Conservation (phyloP, 1,140 invertebrate genomes). For the silkworm (Bombyx mori) region DNA sequence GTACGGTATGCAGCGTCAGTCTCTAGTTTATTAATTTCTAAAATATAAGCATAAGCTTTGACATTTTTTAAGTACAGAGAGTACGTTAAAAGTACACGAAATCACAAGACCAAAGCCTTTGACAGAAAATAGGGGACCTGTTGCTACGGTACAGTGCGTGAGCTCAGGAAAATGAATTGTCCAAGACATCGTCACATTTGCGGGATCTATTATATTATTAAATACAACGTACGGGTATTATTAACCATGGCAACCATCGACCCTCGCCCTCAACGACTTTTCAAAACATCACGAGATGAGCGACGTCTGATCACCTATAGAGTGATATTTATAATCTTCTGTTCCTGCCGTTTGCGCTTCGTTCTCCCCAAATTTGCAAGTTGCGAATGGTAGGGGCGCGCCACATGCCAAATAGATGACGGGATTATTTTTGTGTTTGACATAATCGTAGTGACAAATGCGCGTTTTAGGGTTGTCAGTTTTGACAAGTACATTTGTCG, state of each 20-base stretch:
- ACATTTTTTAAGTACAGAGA: too few relatives aligned
- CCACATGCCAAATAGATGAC: conserved; percentile 63
- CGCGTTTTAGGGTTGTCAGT: conserved; percentile 53
- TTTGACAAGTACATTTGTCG: conserved; percentile 23
- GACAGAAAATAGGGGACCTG: conserved; percentile 34
- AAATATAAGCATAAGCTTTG: too few relatives aligned
- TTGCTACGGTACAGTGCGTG: conserved; percentile 40
- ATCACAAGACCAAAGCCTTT: conserved; percentile 22
- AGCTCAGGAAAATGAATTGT: conserved; percentile 16
- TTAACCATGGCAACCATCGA: conserved; percentile 58
- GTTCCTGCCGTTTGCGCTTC: conserved; percentile 33
- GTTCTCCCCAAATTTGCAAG: conserved; percentile 60
- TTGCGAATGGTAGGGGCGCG: conserved; percentile 53
- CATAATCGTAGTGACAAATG: conserved; percentile 70
- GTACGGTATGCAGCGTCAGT: not conserved
- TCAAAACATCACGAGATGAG: conserved; percentile 51
- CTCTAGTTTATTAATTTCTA: too few relatives aligned
- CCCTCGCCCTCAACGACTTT: conserved; percentile 50
- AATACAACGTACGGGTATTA: conserved; percentile 42
- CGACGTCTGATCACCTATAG: conserved; percentile 61
- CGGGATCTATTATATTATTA: conserved; percentile 19
- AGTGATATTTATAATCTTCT: conserved; percentile 54
- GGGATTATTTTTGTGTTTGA: conserved; percentile 71
- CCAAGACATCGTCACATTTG: conserved; percentile 25
- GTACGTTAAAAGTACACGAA: conserved; percentile 9